Evolutionary conservation across 92 coral and sea anemone species (phyloP), one percentile per base, ranked within the genome.

Genomic region (Parazoanthus darwini): DNA sequence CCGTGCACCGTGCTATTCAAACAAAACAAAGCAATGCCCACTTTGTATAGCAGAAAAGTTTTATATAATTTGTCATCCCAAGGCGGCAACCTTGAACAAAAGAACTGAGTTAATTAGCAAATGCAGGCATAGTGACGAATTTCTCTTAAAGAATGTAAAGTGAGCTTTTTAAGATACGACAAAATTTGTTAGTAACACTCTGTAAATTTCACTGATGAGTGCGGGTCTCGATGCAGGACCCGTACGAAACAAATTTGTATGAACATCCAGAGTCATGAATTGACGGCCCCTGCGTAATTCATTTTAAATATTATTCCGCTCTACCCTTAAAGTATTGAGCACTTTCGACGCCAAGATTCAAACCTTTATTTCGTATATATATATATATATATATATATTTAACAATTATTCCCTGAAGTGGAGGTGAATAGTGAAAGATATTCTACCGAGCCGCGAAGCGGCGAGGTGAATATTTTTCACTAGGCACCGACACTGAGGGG

Each of bases 1-100:
- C 79, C 77, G 77, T 22, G 90, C 90, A 73, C 78, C 90, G 63
- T 74, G 66, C 59, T 88, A 88, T 79, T 88, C 78, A 20, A 79
- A 79, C 79, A 66, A 13, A 88, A 88, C 90, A 65, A 88, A 88
- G 85, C 81, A 80, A 67, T 66, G 86, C 56, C 81, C 79, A 44
- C 82, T 88, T 58, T 88, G 90, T 72, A 88, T 66, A 37, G 78
- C 90, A 78, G 85, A 79, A 38, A 78, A 78, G 42, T 77, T 74
- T n/a, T 76, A 38, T n/a, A 76, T 76, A 39, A 74, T 76, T 76
- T 76, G 80, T n/a, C 48, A 76, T 7, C 48, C 54, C 48, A 76
- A 76, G 80, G 48, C 54, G n/a, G 54, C 80, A 43, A 38, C 80
- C 54, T 76, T 76, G 51, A 76, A 76, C 80, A 76, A 76, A 76